Evolutionary conservation across 2,888 invertebrate species (phyloP), one percentile per base, ranked within the genome.

Genomic region (Xestia rhomboidea): DNA sequence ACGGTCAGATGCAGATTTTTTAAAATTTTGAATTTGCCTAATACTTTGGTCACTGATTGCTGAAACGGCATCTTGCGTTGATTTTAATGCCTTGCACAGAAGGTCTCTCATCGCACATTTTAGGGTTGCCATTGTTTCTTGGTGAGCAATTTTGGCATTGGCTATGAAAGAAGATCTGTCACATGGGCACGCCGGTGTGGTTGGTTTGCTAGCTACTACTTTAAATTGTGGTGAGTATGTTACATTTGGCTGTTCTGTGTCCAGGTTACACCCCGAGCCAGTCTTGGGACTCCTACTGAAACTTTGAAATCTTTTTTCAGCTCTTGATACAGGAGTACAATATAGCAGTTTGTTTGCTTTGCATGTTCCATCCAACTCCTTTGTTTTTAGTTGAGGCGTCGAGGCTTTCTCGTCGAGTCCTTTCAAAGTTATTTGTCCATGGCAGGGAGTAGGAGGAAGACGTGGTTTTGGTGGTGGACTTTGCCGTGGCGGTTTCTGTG

Each of bases 51-150:
- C 83, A 68, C 87, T 86, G 75, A 94, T 87, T 11, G 90, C 64
- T 2, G 89, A 86, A 1, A 93, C 90, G 24, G 92, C 92, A 18
- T 93, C 92, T 82, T 92, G 92, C 1, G 94, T 93, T 66, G 87
- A 89, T 15, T 86, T 86, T 72, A 90, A 92, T 6, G 92, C 88
- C 80, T 91, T 93, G 6, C 88, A 90, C 4, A 93, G 82, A 41
- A 94, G 89, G 75, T 91, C 92, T 87, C 92, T 90, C 80, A 93
- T 90, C 6, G 93, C 92, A 41, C 81, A 78, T 87, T 91, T 92
- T 15, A 95, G 89, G 0, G 90, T 91, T 10, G 88, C 79, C 57
- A 94, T 80, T 0, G 93, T 89, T 85, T 91, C 41, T 27, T 41
- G n/a, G 41, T 64, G 64, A 64, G 64, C 8, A n/a, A 38, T 38